Percentiles rank a stretch among this genome's conserved stretches.
These are phyloP conservation scores for western clawed frog (Xenopus tropicalis) DNA, from an alignment of 2,113 vertebrate species.

Conservation along the genomic window DNA sequence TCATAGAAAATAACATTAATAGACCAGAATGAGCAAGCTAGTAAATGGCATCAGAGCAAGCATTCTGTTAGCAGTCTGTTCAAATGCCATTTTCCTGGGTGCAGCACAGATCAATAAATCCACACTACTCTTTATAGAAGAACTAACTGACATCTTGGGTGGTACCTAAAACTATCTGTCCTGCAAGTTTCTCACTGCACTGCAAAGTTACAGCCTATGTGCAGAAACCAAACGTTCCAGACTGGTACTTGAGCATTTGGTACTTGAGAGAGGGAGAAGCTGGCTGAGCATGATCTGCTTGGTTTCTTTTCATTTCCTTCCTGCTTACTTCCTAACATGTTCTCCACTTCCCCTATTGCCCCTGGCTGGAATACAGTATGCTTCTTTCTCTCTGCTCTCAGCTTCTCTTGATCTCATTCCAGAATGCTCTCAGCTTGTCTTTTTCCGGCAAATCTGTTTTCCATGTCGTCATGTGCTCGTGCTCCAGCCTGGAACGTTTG, in stretches of 20 bases:
- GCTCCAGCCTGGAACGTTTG: constrained; percentile 46
- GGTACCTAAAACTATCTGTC: no score
- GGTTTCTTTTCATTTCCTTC: constrained; percentile 16
- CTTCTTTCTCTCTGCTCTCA: constrained; percentile 39
- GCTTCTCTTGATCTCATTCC: constrained; percentile 45
- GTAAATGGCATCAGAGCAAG: no score
- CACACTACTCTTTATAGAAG: no score
- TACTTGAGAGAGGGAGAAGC: constrained; percentile 32
- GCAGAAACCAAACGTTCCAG: constrained; percentile 34
- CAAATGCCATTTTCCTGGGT: no score
- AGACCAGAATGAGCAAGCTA: no score
- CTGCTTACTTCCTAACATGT: constrained; percentile 7
- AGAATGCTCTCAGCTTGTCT: constrained; percentile 46
- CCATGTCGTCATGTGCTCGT: constrained; percentile 44
- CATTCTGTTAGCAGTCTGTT: no score
- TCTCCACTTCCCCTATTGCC: constrained; percentile 27
- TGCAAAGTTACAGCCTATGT: not conserved
- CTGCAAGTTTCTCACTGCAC: not conserved
- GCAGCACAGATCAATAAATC: no score
- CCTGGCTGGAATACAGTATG: constrained; percentile 28
- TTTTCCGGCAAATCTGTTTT: constrained; percentile 47
- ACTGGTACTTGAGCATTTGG: constrained; percentile 15
- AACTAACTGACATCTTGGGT: no score
- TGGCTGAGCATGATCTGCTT: constrained; percentile 35
- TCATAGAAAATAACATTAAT: no score